These are phyloP conservation scores for Dermochelys coriacea DNA, from an alignment of 2,797 vertebrate genomes.

Conservation along the genomic window DNA sequence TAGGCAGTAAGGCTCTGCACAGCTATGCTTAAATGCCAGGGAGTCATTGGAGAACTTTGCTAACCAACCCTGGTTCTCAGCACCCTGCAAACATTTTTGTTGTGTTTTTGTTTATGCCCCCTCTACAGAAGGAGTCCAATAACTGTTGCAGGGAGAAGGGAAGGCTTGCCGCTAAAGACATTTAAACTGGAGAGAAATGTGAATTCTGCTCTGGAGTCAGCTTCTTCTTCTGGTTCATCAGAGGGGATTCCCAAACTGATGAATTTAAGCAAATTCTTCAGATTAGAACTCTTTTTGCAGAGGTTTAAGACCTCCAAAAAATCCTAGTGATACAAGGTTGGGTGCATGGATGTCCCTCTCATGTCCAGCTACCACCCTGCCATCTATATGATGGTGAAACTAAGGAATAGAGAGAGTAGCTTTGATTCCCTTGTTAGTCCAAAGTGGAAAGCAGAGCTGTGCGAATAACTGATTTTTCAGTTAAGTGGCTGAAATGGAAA, in stretches of 20 bases:
- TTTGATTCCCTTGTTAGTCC: not conserved
- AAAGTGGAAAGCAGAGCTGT: not conserved
- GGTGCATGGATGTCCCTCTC: not conserved
- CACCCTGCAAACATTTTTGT: not conserved
- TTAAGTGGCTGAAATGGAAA: not conserved
- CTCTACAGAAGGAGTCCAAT: not conserved
- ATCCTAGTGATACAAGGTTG: not conserved
- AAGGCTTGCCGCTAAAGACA: not conserved
- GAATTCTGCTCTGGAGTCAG: not conserved
- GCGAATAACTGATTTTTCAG: not conserved
- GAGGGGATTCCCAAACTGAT: not conserved
- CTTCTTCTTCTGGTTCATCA: not conserved
- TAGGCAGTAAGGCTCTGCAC: not conserved
- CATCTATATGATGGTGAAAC: not conserved
- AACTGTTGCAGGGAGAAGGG: not conserved
- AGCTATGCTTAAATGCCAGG: not conserved
- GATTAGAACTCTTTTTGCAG: not conserved
- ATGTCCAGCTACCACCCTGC: not conserved
- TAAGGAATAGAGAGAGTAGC: not conserved
- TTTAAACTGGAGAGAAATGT: not conserved
- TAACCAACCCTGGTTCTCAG: not conserved
- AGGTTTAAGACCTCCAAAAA: not conserved
- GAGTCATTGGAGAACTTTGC: not conserved
- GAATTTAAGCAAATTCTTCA: not conserved
- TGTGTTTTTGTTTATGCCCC: not conserved